Base-by-base conservation (phyloP, 2,888 invertebrate genomes). In the Synergus itoensis region DNA sequence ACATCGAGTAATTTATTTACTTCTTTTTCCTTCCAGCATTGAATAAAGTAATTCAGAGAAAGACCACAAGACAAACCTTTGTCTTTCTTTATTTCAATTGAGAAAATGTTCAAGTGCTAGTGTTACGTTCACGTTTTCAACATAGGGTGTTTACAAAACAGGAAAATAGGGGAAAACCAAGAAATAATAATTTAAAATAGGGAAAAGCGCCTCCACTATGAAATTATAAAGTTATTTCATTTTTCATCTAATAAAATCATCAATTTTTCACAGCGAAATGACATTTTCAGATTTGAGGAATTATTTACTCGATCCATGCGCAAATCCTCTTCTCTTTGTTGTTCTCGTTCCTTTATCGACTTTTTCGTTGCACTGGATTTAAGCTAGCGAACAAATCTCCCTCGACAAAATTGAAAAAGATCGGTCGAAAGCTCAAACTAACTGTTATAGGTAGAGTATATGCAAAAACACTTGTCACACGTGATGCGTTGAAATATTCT, bases 351-450 rank as follows among this genome's bases (percentile, higher is more conserved):
- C 21, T 45, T 18, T 21, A 67, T 67, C 43, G 21, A 21, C 12
- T 48, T 48, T 69, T 45, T 69, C 21, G 28, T 48, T 11, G 21
- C 28, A 45, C 45, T 28, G 45, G 45, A 69, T 45, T 69, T 21
- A 14, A 69, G 45, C 18, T 48, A 69, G 48, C 69, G 48, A 69
- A 45, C 45, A 48, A 48, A 48, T 69, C 69, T 69, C 69, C 21
- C 48, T 18, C 69, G 16, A 48, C 48, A 69, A 69, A 69, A 48
- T 69, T 69, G 69, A 45, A 69, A 69, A 67, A 45, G 21, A 43
- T 67, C 67, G 43, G 21, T 45, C n/a, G 21, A 43, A 45, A n/a
- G 18, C 21, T 67, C 67, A 53, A 14, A 53, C 16, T 53, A 53
- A 16, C 48, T 53, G 21, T n/a, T n/a, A n/a, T 21, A 21, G 60